Evolutionary conservation across 2,888 invertebrate genomes (phyloP).

Genomic region (Melieria omissa): DNA sequence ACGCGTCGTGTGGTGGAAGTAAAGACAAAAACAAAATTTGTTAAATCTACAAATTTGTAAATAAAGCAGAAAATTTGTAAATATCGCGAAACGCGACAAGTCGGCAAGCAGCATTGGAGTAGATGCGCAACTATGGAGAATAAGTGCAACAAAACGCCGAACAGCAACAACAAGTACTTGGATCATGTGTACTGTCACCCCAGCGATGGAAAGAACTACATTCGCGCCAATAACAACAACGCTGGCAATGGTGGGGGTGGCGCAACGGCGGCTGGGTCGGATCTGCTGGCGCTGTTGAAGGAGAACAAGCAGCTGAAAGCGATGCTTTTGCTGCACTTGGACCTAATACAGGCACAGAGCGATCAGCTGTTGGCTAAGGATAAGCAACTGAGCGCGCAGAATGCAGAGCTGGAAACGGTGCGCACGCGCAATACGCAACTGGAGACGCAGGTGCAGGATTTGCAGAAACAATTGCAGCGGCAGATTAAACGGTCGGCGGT

Average conservation of each 20-base stretch:
- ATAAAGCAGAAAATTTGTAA: conserved; percentile 1
- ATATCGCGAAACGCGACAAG: neutral
- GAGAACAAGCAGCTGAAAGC: conserved; percentile 72
- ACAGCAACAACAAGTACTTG: conserved; percentile 55
- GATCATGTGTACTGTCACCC: conserved; percentile 61
- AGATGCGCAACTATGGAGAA: conserved; percentile 44
- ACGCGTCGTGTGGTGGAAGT: conserved; percentile 32
- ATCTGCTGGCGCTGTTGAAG: conserved; percentile 60
- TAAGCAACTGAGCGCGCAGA: conserved; percentile 76
- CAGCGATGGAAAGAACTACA: conserved; percentile 52
- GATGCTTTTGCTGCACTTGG: conserved; percentile 83
- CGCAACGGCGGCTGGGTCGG: conserved; percentile 44
- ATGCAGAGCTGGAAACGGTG: conserved; percentile 84
- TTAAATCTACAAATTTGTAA: conserved; percentile 40
- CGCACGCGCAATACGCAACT: conserved; percentile 61
- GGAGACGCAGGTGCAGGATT: conserved; percentile 52
- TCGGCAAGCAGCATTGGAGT: neutral
- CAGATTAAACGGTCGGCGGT: conserved; percentile 47
- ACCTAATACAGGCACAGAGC: conserved; percentile 90
- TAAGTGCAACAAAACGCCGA: conserved; percentile 47
- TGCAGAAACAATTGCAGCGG: conserved; percentile 50
- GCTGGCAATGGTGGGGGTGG: conserved; percentile 40
- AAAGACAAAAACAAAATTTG: conserved; percentile 44
- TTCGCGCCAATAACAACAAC: conserved; percentile 52
- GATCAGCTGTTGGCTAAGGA: conserved; percentile 85